Conservation (phyloP, 2,888 invertebrate species). For the Marasmarcha lunaedactyla region DNA sequence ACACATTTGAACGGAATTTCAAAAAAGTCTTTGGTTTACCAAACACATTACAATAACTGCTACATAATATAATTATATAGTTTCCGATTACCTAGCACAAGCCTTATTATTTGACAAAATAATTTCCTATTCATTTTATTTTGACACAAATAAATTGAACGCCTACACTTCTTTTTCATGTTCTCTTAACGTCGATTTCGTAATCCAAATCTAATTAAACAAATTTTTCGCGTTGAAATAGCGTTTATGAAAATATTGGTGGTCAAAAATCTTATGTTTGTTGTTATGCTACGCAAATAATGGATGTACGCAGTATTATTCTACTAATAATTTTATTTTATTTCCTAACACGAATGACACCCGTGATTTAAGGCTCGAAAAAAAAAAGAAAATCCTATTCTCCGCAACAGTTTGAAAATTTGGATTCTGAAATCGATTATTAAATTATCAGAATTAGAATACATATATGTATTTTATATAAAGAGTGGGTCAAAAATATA, state of each 20-base stretch:
- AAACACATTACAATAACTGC: slow-evolving; percentile 49
- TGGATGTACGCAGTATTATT: too few relatives aligned
- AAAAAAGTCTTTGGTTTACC: slow-evolving; percentile 65
- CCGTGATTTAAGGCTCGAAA: too few relatives aligned
- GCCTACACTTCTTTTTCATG: slow-evolving; percentile 25
- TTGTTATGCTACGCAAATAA: too few relatives aligned
- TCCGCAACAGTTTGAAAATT: too few relatives aligned
- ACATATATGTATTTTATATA: not conserved
- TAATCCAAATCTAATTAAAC: not conserved
- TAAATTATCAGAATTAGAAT: too few relatives aligned
- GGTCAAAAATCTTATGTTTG: too few relatives aligned
- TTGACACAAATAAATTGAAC: slow-evolving; percentile 31
- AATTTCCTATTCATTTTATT: slow-evolving; percentile 38
- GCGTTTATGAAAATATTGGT: too few relatives aligned
- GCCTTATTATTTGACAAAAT: slow-evolving; percentile 39
- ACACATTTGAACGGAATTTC: slow-evolving; percentile 7
- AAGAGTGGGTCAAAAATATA: slow-evolving; percentile 5
- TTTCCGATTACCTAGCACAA: slow-evolving; percentile 37
- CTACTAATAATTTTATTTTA: too few relatives aligned
- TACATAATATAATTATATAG: slow-evolving; percentile 17
- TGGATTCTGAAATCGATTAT: too few relatives aligned
- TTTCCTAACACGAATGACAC: too few relatives aligned
- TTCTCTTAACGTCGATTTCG: not conserved
- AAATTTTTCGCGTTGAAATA: too few relatives aligned
- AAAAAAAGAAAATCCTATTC: too few relatives aligned